phyloP scores from a whole-genome alignment of 1,140 invertebrate species.

The Brachionus calyciflorus region DNA sequence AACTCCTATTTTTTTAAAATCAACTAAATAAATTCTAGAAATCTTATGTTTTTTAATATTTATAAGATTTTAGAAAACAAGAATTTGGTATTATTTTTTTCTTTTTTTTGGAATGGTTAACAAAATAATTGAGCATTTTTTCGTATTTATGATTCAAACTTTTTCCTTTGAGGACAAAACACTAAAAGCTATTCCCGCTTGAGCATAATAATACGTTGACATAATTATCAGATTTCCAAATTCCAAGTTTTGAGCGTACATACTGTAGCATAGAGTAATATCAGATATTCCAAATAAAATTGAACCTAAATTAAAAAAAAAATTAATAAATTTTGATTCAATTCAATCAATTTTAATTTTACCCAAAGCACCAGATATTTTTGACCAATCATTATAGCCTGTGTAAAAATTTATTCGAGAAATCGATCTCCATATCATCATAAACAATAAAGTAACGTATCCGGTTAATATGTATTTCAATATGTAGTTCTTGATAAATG shows the following conservation, averaged over 20 bases:
- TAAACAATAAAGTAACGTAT: constrained; percentile 12
- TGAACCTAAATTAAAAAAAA: neutral
- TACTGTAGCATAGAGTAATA: constrained; percentile 1
- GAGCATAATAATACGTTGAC: constrained; percentile 26
- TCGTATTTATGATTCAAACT: neutral
- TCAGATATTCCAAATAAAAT: constrained; percentile 19
- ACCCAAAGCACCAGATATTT: constrained; percentile 23
- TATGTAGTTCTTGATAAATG: neutral
- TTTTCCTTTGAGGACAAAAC: neutral
- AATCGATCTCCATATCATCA: constrained; percentile 25
- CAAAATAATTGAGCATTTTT: too few relatives aligned
- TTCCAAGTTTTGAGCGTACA: neutral
- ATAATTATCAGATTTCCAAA: constrained; percentile 21
- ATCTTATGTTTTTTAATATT: too few relatives aligned
- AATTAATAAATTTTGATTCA: neutral
- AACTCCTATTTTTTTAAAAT: neutral
- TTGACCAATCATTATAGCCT: neutral
- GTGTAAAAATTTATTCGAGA: neutral
- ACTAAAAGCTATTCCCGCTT: constrained; percentile 24
- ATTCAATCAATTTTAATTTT: neutral
- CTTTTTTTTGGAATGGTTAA: too few relatives aligned
- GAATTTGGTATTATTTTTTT: too few relatives aligned
- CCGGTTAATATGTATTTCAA: constrained; percentile 1
- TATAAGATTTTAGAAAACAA: too few relatives aligned
- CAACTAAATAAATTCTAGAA: too few relatives aligned